A percentile compares a stretch with the other conserved stretches of the same genome.
Evolutionary conservation across 2,888 invertebrate species (phyloP).

Genomic region (Ormyrus labotus): DNA sequence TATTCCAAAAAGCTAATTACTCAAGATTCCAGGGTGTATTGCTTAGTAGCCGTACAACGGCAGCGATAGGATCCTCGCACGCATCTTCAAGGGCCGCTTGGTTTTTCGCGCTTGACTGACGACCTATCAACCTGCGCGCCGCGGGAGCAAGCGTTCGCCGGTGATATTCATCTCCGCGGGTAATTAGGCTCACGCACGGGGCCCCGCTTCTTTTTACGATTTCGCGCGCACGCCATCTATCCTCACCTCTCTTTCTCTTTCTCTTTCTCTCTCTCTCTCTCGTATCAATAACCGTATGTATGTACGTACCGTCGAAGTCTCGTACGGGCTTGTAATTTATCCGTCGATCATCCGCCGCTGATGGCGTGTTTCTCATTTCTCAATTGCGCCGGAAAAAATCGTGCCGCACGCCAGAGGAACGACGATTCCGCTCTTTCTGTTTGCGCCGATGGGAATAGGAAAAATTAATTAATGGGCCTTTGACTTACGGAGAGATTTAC

Average conservation of each 20-base stretch:
- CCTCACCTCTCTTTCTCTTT: not conserved
- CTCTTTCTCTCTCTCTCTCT: not conserved
- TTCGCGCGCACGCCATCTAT: conserved; percentile 18
- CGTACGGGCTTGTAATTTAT: conserved; percentile 33
- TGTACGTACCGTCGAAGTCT: conserved; percentile 2
- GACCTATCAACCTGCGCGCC: conserved; percentile 35
- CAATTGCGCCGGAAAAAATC: conserved; percentile 8
- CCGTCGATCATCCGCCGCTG: conserved; percentile 39
- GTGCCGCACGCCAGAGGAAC: conserved; percentile 6
- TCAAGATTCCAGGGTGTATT: too few species aligned
- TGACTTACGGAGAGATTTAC: not conserved
- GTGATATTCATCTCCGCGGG: conserved; percentile 41
- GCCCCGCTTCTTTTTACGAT: conserved; percentile 29
- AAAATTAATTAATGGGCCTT: conserved; percentile 42
- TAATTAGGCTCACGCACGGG: conserved; percentile 33
- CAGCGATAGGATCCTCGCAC: not conserved
- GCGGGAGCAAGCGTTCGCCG: conserved; percentile 24
- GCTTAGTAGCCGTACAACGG: too few species aligned
- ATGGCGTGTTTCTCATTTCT: conserved; percentile 40
- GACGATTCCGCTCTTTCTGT: conserved; percentile 11
- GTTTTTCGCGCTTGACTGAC: conserved; percentile 30
- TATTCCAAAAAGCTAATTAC: conserved; percentile 45
- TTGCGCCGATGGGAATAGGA: not conserved
- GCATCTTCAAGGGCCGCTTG: not conserved
- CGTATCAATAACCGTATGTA: conserved; percentile 12